Percentiles rank a stretch among this genome's conserved stretches.
These are phyloP conservation scores for Acanthoscelides obtectus DNA, from an alignment of 2,888 invertebrate genomes.

Conservation along the genomic window DNA sequence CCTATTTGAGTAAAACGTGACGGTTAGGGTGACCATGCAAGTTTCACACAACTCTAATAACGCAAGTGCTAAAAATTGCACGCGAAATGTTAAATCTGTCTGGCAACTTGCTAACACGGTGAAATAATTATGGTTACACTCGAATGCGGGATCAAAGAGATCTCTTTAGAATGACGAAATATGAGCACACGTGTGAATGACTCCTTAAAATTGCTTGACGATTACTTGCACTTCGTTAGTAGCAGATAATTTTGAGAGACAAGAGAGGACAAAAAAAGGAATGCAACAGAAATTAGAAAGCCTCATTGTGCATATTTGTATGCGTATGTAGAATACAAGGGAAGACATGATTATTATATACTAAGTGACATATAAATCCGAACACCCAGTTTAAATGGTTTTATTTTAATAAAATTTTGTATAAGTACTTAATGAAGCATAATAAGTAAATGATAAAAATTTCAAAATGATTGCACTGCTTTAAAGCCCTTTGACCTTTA, in stretches of 20 bases:
- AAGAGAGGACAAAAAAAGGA: not conserved
- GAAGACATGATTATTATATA: too few species aligned
- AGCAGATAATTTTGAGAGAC: not conserved
- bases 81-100: not conserved
- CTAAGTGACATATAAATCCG: too few species aligned
- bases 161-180: not conserved
- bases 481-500: too few species aligned
- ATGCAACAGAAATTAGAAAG: too few species aligned
- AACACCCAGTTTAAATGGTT: too few species aligned
- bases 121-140: not conserved
- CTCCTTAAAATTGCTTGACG: not conserved
- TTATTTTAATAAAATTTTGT: too few species aligned
- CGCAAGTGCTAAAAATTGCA: not conserved
- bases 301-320: too few species aligned
- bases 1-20: not conserved
- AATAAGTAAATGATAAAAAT: too few species aligned
- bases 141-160: not conserved
- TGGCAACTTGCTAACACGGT: not conserved
- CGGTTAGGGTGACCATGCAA: not conserved
- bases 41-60: not conserved
- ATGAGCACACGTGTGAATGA: not conserved
- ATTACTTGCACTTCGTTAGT: not conserved
- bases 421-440: too few species aligned
- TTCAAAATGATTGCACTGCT: too few species aligned
- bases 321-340: too few species aligned